Evolutionary conservation across 2,113 vertebrate species (phyloP).

Genomic region (Chrysemys picta): DNA sequence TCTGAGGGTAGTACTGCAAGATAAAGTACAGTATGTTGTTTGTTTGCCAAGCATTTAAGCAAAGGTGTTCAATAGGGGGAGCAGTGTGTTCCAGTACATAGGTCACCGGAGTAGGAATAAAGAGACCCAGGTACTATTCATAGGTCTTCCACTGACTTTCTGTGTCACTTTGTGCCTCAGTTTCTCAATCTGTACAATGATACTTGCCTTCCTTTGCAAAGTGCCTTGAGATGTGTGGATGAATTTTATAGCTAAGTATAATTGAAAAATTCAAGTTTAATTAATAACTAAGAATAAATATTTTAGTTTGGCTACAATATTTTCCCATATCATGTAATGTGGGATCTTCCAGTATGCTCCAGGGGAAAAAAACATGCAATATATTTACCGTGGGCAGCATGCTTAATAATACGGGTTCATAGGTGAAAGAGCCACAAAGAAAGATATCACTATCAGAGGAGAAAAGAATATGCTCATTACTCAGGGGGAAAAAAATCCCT

Average conservation of each 20-base stretch:
- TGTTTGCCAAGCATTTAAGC: not conserved
- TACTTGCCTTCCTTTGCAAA: not conserved
- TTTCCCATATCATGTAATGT: not conserved
- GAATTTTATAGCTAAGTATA: not conserved
- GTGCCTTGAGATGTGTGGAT: not conserved
- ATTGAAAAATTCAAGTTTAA: not conserved
- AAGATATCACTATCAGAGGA: not conserved
- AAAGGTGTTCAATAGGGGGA: not conserved
- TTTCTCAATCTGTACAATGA: not conserved
- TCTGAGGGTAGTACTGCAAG: not conserved
- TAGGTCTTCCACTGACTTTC: not conserved
- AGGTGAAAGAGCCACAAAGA: not conserved
- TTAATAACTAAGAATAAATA: not conserved
- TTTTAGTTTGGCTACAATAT: not conserved
- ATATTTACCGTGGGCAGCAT: not conserved
- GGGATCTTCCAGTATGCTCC: accelerated
- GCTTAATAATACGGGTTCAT: not conserved
- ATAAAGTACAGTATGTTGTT: not conserved
- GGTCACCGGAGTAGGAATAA: not conserved
- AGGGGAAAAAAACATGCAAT: not conserved
- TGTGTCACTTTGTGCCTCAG: not conserved
- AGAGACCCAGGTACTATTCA: not conserved
- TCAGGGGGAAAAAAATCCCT: not conserved
- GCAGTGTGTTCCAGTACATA: not conserved
- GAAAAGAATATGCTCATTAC: not conserved